Evolutionary conservation across 2,113 vertebrate species (phyloP).

Genomic region (Rhipidura dahli): DNA sequence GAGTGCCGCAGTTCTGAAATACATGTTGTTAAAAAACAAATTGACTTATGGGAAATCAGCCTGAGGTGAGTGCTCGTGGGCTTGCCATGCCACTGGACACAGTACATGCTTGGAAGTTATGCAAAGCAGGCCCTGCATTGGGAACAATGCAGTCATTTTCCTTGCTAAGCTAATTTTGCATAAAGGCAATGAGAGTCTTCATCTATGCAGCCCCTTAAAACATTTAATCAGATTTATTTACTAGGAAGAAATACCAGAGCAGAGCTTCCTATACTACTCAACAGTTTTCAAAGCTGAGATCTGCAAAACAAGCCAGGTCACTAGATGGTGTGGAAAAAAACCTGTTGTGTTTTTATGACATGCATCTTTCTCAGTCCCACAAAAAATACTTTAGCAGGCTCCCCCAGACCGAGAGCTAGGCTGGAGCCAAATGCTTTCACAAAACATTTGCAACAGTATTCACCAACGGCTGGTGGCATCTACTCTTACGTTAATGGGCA

Average conservation of each 20-base stretch:
- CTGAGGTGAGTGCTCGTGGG: slow-evolving; percentile 20
- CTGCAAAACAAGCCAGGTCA: not conserved
- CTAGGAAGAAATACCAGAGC: not conserved
- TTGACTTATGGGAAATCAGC: slow-evolving; percentile 16
- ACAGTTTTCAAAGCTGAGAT: not conserved
- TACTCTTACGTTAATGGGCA: not conserved
- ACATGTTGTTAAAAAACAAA: not conserved
- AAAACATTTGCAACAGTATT: slow-evolving; percentile 6
- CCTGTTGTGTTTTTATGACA: not conserved
- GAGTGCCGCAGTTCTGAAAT: slow-evolving; percentile 6
- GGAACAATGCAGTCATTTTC: slow-evolving; percentile 32
- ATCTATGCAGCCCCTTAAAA: not conserved
- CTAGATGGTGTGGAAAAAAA: not conserved
- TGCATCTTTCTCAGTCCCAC: not conserved
- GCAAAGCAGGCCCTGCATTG: slow-evolving; percentile 28
- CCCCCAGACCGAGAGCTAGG: not conserved
- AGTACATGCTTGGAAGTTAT: slow-evolving; percentile 36
- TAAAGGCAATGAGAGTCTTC: slow-evolving; percentile 15
- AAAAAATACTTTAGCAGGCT: not conserved
- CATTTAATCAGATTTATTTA: not conserved
- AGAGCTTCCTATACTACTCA: not conserved
- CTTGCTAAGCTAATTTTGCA: slow-evolving; percentile 17
- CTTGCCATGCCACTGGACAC: slow-evolving; percentile 44
- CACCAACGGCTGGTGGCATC: not conserved
- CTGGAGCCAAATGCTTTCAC: slow-evolving; percentile 14